Base-by-base conservation (phyloP, 1,140 invertebrate genomes). In the Eriocheir sinensis region DNA sequence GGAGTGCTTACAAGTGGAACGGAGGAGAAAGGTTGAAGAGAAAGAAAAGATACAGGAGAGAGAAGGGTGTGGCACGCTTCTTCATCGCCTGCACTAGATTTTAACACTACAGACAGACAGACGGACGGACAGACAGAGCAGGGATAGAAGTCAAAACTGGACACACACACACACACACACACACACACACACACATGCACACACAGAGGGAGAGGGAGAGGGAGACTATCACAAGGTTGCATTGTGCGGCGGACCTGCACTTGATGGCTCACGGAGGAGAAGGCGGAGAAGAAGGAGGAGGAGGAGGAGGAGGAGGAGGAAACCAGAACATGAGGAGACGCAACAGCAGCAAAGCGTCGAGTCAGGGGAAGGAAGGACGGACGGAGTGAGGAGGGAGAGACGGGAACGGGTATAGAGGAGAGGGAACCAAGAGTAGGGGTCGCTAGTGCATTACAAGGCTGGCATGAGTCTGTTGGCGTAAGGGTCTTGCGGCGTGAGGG, bases 171-270 rank as follows among this genome's bases (percentile, higher is more conserved):
- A 48, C 32, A 85, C 9, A 85, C 32, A 85, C 9, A 85, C 32
- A 85, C 15, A 85, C 32, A 85, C 32, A 85, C 32, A 85, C 32
- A 85, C 32, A 85, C 32, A 85, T 15, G 30, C 32, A 85, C 15
- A n/a, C 32, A 40, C 36, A 40, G 86, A 40, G 86, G 44, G 86
- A 44, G 86, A 38, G 86, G 17, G 86, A 38, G 40, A 44, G 44
- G 60, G 89, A 90, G 40, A 44, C 21, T 32, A 90, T 90, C 48
- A 72, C 44, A 53, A 48, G 89, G 89, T 36, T 36, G 34, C 32
- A 34, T 53, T 90, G 89, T 89, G 60, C 86, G 21, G 86, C 32
- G 34, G 36, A 40, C 86, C 44, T 38, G 12, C 86, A 40, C 40
- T 27, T 40, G 40, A 89, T 89, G 40, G 86, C 38, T 89, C 86